phyloP scores from a whole-genome alignment of 2,888 invertebrate genomes.

The Catonia carolina region DNA sequence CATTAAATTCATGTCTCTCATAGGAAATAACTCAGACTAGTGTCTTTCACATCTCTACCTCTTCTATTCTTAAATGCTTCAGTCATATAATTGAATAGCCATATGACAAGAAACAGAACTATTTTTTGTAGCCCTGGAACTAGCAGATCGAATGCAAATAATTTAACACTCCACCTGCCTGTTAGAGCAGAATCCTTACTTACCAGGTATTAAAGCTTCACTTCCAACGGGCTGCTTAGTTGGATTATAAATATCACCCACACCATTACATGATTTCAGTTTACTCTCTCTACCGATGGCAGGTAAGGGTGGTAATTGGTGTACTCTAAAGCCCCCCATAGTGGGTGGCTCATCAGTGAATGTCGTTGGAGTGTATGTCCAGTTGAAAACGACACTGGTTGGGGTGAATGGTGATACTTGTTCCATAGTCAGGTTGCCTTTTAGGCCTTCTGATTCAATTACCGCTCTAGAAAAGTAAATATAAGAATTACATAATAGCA shows the following conservation, averaged over 20 bases:
- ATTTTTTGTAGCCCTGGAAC: too few species aligned
- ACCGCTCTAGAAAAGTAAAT: constrained; percentile 57
- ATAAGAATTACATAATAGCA: too few species aligned
- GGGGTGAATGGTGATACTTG: constrained; percentile 70
- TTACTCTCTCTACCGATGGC: constrained; percentile 45
- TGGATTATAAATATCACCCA: constrained; percentile 74
- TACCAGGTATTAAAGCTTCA: constrained; percentile 33
- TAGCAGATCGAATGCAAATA: too few species aligned
- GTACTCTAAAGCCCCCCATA: constrained; percentile 62
- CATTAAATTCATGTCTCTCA: too few species aligned
- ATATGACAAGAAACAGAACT: too few species aligned
- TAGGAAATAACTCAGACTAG: too few species aligned
- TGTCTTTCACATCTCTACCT: too few species aligned
- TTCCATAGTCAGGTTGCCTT: constrained; percentile 64
- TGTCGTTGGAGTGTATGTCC: constrained; percentile 54
- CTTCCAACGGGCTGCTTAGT: constrained; percentile 39
- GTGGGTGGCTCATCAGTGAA: too few species aligned
- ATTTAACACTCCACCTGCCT: too few species aligned
- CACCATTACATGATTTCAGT: constrained; percentile 56
- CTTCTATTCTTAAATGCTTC: too few species aligned
- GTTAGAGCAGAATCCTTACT: too few species aligned
- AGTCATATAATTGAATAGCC: too few species aligned
- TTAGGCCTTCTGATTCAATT: constrained; percentile 70
- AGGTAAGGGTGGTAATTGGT: constrained; percentile 61
- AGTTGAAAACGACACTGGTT: constrained; percentile 68